Base-by-base conservation (phyloP, 2,888 invertebrate genomes). In the Microdon myrmicae region DNA sequence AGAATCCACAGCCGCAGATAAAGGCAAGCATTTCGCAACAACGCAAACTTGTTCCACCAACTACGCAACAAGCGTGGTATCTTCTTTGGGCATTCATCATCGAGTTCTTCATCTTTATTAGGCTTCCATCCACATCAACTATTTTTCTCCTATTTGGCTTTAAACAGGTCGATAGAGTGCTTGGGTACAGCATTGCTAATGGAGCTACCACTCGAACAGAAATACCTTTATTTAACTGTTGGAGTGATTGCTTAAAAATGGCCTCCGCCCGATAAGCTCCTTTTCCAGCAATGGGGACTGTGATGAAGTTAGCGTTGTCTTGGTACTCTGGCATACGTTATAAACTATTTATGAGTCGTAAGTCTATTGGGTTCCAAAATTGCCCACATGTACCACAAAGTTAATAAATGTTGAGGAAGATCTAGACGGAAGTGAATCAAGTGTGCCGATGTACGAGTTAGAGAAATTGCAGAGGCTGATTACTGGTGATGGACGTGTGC, bases 151-250 rank as follows among this genome's bases (percentile, higher is more conserved):
- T 49, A 49, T 61, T 61, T 55, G 29, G 61, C 39, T 35, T 31
- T 22, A 61, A 55, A 34, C 61, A 49, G 61, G 49, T 61, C 56
- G 48, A 61, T 61, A 44, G 41, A 38, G 55, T 55, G 43, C 60
- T 55, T 48, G 48, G 44, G 47, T 47, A 48, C 23, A 55, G 43
- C 43, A 10, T 38, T 48, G 38, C 28, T 38, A 48, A 43, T 19
- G 38, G 37, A 43, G 23, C 43, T 38, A 49, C 41, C 47, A 29
- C 41, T 29, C 35, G 12, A 25, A 54, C 32, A 54, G 45, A 54
- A 35, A 43, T 34, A 39, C n/a, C n/a, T n/a, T n/a, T n/a, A n/a
- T n/a, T n/a, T 49, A 61, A 49, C 61, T 44, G 61, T 54, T 60
- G 39, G 48, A 43, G 28, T 34, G 28, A 44, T 47, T 47, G 31